Evolutionary conservation across 2,888 invertebrate genomes (phyloP).

Genomic region (Diadromus collaris): DNA sequence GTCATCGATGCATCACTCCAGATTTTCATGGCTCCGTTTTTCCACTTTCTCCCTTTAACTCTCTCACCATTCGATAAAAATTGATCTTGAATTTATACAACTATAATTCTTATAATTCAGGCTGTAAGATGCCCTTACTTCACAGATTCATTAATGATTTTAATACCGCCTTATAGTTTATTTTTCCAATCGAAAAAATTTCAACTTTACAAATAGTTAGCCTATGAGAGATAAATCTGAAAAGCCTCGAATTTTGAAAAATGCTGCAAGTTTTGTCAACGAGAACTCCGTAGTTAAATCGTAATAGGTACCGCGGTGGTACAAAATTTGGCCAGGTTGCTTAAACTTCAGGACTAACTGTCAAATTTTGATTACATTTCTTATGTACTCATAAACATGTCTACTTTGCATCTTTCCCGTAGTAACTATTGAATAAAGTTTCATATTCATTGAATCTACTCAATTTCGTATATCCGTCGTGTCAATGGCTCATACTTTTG

Average conservation of each 20-base stretch:
- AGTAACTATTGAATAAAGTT: neutral
- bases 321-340: no score
- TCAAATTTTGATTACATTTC: neutral
- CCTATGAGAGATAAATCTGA: neutral
- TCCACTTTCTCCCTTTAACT: neutral
- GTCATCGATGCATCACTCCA: slow-evolving; percentile 7
- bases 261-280: neutral
- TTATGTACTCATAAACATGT: neutral
- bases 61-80: no score
- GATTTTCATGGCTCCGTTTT: neutral
- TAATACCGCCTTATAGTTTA: neutral
- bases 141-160: neutral
- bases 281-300: neutral
- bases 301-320: no score
- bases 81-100: neutral
- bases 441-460: neutral
- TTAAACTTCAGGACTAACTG: neutral
- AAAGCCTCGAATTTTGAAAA: neutral
- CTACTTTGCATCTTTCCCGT: neutral
- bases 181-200: neutral
- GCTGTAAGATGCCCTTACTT: neutral
- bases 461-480: neutral
- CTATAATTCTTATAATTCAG: neutral
- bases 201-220: neutral
- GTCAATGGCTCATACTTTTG: neutral